Percentiles rank a stretch among this genome's conserved stretches.
Conservation (phyloP, 2,888 invertebrate species). For the Aspidiotus rigidus region DNA sequence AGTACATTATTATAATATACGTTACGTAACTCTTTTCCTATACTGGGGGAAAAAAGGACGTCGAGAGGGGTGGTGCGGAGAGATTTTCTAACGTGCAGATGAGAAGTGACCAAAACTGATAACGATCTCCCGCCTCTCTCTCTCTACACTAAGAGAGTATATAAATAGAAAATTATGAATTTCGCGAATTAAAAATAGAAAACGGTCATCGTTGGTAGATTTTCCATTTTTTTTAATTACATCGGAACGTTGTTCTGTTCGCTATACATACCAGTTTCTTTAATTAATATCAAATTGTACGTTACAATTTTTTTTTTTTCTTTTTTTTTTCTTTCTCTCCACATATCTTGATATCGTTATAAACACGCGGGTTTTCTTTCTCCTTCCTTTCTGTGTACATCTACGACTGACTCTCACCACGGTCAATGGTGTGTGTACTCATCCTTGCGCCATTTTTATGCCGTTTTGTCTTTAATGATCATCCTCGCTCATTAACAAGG, state of each 20-base stretch:
- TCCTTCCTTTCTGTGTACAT: background rate
- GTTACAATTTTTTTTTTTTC: background rate
- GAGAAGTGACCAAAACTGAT: too few species aligned
- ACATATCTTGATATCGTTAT: background rate
- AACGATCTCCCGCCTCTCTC: too few species aligned
- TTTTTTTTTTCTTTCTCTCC: background rate
- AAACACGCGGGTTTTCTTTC: background rate
- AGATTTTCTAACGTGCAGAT: too few species aligned
- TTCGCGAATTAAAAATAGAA: background rate
- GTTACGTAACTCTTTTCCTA: too few species aligned
- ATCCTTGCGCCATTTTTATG: constrained; percentile 16
- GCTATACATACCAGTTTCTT: background rate
- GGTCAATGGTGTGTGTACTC: background rate
- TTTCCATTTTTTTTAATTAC: background rate
- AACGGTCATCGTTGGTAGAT: constrained; percentile 2
- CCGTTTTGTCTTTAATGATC: background rate
- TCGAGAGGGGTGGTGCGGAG: too few species aligned
- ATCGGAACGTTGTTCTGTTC: background rate
- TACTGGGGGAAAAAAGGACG: too few species aligned
- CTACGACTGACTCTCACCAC: too few species aligned
- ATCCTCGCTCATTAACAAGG: constrained; percentile 4
- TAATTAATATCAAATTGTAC: too few species aligned
- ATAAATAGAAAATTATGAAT: too few species aligned
- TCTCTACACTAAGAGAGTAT: too few species aligned
- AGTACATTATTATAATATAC: too few species aligned